phyloP scores from a whole-genome alignment of 2,797 vertebrate genomes.

The Myotis pilosus region DNA sequence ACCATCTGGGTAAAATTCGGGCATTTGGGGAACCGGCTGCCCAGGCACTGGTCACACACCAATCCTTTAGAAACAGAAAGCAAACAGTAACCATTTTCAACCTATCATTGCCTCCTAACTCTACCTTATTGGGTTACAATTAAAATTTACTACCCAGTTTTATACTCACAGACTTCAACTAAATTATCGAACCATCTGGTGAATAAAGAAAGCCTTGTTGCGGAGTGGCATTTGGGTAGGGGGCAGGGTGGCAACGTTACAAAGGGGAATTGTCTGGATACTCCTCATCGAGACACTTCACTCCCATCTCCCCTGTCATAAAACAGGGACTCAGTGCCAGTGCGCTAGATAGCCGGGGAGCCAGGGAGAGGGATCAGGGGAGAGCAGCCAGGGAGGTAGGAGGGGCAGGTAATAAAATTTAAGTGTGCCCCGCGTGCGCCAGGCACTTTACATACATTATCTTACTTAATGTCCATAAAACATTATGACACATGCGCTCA shows the following conservation, averaged over 20 bases:
- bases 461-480: slow-evolving; percentile 58
- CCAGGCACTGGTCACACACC: not conserved
- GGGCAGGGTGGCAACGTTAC: not conserved
- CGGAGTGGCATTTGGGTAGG: not conserved
- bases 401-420: slow-evolving; percentile 15
- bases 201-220: slow-evolving; percentile 59
- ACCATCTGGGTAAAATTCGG: not conserved
- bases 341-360: not conserved
- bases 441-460: slow-evolving; percentile 43
- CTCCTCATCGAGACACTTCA: not conserved
- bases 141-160: slow-evolving; percentile 69
- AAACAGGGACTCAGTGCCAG: not conserved
- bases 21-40: not conserved
- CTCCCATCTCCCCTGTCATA: not conserved
- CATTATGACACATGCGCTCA: slow-evolving; percentile 28
- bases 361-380: not conserved
- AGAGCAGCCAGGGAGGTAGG: not conserved
- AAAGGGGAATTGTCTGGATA: not conserved
- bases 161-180: slow-evolving; percentile 49
- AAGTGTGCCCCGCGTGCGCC: not conserved
- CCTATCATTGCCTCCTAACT: slow-evolving; percentile 10
- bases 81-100: not conserved
- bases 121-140: slow-evolving; percentile 63
- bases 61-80: not conserved
- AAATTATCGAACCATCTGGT: slow-evolving; percentile 52